These are phyloP conservation scores for Otus sunia DNA, from an alignment of 2,113 vertebrate species.

Conservation along the genomic window DNA sequence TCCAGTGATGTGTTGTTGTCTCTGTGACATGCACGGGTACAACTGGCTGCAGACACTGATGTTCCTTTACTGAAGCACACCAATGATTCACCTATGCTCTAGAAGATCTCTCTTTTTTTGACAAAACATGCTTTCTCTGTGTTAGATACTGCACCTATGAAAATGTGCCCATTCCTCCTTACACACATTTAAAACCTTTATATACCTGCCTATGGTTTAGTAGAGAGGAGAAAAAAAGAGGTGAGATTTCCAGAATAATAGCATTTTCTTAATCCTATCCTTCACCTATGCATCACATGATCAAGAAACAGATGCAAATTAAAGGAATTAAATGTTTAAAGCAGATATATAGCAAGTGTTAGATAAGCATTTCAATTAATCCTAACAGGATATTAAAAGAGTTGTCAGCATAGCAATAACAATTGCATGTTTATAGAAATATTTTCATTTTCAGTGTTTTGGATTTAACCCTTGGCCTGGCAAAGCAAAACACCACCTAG, in stretches of 20 bases:
- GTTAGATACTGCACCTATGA: background rate
- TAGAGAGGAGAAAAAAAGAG: background rate
- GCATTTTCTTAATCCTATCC: background rate
- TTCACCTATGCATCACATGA: background rate
- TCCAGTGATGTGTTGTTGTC: fast-evolving
- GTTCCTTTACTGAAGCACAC: background rate
- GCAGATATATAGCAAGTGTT: background rate
- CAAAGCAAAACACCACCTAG: background rate
- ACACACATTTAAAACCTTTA: background rate
- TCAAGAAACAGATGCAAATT: background rate
- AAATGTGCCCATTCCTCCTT: background rate
- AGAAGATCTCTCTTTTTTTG: background rate
- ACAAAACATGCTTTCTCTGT: background rate
- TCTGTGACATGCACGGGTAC: background rate
- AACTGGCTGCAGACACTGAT: background rate
- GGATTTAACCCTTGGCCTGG: background rate
- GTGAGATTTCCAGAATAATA: background rate
- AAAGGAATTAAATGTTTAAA: background rate
- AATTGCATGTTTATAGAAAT: background rate
- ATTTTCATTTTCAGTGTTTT: background rate
- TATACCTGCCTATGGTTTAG: background rate
- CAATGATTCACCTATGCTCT: background rate
- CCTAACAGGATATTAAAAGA: background rate
- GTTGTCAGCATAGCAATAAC: background rate
- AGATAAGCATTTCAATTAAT: constrained; percentile 5